Evolutionary conservation across 2,797 vertebrate genomes (phyloP).

Genomic region (Sparidentex hasta): DNA sequence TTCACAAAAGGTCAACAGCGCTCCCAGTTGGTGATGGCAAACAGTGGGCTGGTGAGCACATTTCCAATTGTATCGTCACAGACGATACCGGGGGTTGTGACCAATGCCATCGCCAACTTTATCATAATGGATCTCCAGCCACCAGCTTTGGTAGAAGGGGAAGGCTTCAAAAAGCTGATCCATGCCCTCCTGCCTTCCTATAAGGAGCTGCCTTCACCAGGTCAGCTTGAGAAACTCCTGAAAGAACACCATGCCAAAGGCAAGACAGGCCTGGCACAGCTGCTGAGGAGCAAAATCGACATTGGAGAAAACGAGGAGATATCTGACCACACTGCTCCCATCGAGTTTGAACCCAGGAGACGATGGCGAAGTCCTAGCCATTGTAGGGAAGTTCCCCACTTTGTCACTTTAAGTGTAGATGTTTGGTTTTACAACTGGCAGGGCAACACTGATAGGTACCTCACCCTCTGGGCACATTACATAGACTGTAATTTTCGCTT

Average conservation of each 20-base stretch:
- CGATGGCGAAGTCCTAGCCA: constrained; percentile 7
- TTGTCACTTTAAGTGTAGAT: constrained; percentile 75
- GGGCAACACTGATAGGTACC: constrained; percentile 63
- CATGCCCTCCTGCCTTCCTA: constrained; percentile 76
- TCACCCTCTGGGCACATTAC: constrained; percentile 84
- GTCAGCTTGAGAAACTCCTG: constrained; percentile 74
- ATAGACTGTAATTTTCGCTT: constrained; percentile 76
- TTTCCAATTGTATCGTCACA: constrained; percentile 42
- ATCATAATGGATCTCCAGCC: constrained; percentile 79
- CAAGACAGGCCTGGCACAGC: constrained; percentile 64
- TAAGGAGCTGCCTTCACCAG: constrained; percentile 73
- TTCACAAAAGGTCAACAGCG: constrained; percentile 54
- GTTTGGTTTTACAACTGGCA: constrained; percentile 81
- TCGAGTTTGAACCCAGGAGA: constrained; percentile 59
- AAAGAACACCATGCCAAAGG: constrained; percentile 75
- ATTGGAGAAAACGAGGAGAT: constrained; percentile 11
- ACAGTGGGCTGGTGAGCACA: constrained; percentile 26
- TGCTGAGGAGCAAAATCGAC: constrained; percentile 48
- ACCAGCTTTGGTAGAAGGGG: constrained; percentile 70
- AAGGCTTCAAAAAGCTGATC: constrained; percentile 84
- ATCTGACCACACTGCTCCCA: constrained; percentile 65
- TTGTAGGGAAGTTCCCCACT: constrained; percentile 50
- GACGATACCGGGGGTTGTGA: constrained; percentile 39
- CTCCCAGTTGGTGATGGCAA: constrained; percentile 1
- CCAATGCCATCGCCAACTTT: constrained; percentile 77